These are phyloP conservation scores for Neodon shergylaensis DNA, from an alignment of 2,113 vertebrate species.

Conservation along the genomic window DNA sequence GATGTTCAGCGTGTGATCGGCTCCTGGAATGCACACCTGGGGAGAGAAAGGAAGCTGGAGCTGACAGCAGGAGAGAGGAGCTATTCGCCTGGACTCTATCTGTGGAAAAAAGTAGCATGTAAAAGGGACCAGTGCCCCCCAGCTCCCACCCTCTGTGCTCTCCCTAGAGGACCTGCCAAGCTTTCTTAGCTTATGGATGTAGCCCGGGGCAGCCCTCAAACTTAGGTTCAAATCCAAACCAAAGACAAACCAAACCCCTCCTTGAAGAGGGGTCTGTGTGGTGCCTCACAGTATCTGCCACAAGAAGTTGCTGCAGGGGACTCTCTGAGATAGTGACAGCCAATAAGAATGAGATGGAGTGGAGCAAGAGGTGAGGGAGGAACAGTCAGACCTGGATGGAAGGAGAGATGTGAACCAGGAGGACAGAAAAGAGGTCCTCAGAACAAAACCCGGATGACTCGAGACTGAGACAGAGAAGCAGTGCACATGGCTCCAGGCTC, in stretches of 20 bases:
- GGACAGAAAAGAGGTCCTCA: neutral
- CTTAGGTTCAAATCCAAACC: neutral
- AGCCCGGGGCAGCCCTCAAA: too few relatives aligned
- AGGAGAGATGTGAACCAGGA: neutral
- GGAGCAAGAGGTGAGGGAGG: neutral
- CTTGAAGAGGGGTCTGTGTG: neutral
- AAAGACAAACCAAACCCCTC: neutral
- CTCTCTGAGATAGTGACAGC: neutral
- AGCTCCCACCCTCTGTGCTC: too few relatives aligned
- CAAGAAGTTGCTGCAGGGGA: too few relatives aligned
- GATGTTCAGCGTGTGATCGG: rapidly evolving
- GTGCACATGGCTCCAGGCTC: rapidly evolving
- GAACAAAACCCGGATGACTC: rapidly evolving
- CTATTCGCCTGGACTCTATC: neutral
- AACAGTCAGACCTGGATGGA: neutral
- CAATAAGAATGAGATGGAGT: neutral
- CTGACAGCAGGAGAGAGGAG: rapidly evolving
- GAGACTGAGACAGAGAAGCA: neutral
- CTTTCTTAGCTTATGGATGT: neutral
- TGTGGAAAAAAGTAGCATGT: neutral
- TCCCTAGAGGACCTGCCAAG: neutral
- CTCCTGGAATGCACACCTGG: neutral
- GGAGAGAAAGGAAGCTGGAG: neutral
- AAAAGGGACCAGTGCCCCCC: neutral
- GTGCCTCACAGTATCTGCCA: too few relatives aligned